Evolutionary conservation across 2,888 invertebrate species (phyloP), one percentile per base, ranked within the genome.

Genomic region (Lepidocyrtoides sp.): DNA sequence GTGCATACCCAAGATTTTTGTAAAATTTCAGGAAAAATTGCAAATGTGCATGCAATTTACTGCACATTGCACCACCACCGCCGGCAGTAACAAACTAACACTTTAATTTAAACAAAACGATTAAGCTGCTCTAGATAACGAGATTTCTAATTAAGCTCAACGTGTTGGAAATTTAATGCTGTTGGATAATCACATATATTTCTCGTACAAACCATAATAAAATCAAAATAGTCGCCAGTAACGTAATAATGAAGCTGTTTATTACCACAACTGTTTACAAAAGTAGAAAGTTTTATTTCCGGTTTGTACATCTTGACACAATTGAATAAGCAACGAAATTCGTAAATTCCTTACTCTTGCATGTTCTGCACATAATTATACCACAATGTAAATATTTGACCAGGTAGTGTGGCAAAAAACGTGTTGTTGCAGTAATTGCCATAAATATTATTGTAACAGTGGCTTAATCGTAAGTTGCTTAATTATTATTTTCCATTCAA

Each of bases 171-270:
- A 41, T 41, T 72, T 72, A 72, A 72, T 72, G 10, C 20, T 2
- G n/a, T 72, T 44, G 14, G 17, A 72, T 72, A 72, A 72, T 72
- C 41, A 41, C 41, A 72, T 32, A 14, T 14, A 36, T 69, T 69
- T 36, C 12, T 36, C 17, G 72, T 41, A 41, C 36, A 41, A 41
- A 41, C 20, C 72, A 20, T 17, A 72, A 72, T 41, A 36, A 41
- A 5, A 72, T 20, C 3, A 23, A 17, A 54, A 17, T 7, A 2
- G 17, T 1, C 2, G 8, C 12, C 4, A 48, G 44, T 48, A 54
- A 54, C 12, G 60, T 48, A 48, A 48, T 26, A 60, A 60, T 1
- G 60, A 26, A 26, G 60, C 41, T 72, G 41, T 41, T 72, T 20
- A 41, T 72, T 72, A 41, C 4, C 1, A 12, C 14, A 54, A 7